Evolutionary conservation across 2,113 vertebrate genomes (phyloP), one percentile per base, ranked within the genome.

Genomic region (Colius striatus): DNA sequence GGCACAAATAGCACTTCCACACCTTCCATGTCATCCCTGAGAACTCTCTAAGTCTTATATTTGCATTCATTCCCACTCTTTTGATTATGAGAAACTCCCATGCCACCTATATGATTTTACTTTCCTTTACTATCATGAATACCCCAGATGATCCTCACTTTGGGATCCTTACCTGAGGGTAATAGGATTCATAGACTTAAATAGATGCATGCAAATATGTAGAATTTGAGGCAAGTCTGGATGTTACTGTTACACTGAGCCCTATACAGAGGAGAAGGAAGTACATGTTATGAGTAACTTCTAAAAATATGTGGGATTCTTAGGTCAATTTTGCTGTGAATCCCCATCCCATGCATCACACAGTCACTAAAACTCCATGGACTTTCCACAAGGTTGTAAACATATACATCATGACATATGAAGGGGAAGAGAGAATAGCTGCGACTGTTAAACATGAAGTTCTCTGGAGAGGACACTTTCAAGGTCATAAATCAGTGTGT

Each of bases 1-100:
- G 43, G 14, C 14, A n/a, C 3, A 5, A 74, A 48, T 15, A 74
- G 16, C 5, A 13, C 21, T 74, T 84, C 36, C 51, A 66, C 18
- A 53, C 13, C 18, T 70, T 66, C 29, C 11, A 11, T 2, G 2
- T 54, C 47, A 45, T 10, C 5, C 10, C 13, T 1, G 2, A 18
- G 21, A 30, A 34, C n/a, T 83, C 51, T 61, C 26, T n/a, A 43
- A 61, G 36, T 14, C 11, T 70, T 16, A 7, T 58, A 13, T 66
- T 81, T 87, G 30, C 32, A 38, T 92, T 81, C 11, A 48, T 62
- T 78, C 15, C 17, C 4, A 54, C 13, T 29, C 4, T 51, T 80
- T 51, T 71, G 20, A 29, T 78, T 84, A 50, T 26, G 25, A 80
- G 17, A 92, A 87, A 62, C 21, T 48, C 26, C 22, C 63, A 50